Base-by-base conservation (phyloP, 2,888 invertebrate species). In the Lissonota sp. region DNA sequence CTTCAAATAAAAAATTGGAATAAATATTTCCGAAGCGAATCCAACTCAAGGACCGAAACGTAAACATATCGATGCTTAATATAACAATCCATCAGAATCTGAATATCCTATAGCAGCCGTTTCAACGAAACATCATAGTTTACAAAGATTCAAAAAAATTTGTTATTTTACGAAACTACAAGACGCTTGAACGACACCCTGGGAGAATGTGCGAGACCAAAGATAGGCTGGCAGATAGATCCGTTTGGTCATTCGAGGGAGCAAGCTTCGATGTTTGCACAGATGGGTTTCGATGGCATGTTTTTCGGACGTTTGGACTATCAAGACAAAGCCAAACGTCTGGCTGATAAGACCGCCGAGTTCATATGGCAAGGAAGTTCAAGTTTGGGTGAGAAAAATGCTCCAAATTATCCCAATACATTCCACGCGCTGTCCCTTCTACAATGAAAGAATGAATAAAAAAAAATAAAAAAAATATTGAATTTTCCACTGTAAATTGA, bases 201-300 rank as follows among this genome's bases (percentile, higher is more conserved):
- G 87, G 96, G 96, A 0, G 91, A 93, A 0, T 97, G 97, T 88
- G 97, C 95, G 0, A 93, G 95, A 4, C 97, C 97, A 0, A 94
- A 94, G 74, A 94, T 96, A 6, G 97, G 91, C 0, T 97, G 97
- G 97, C 97, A 96, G 88, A 96, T 96, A 46, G 97, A 97, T 90
- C 97, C 97, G 0, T 97, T 97, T 88, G 97, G 97, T 0, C 97
- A 97, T 88, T 97, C 98, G 0, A 93, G 97, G 4, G 98, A 98
- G 92, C 96, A 97, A 93, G 98, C 98, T 0, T 96, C 96, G 0
- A 92, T 97, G 0, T 95, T 97, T 44, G 94, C 97, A 0, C 95
- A 96, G 91, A 96, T 99, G 95, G 98, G 97, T 83, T 98, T 96
- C 89, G 98, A 99, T 89, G 98, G 97, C 0, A 92, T 98, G 83